Base-by-base conservation (phyloP, 2,113 vertebrate species). In the Eulacestoma nigropectus region DNA sequence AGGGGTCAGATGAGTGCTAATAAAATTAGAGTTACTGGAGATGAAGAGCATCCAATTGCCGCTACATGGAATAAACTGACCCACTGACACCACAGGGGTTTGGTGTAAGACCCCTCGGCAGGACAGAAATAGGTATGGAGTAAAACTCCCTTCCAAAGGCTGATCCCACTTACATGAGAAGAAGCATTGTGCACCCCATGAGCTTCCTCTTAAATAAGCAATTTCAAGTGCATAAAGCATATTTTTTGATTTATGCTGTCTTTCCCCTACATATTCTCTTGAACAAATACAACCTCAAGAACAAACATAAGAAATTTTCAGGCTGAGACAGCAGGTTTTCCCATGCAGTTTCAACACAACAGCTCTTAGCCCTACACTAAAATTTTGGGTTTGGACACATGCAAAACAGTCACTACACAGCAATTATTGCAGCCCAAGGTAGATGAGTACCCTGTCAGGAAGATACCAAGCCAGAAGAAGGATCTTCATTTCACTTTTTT, bases 61-160 rank as follows among this genome's bases (percentile, higher is more conserved):
- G 0, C 20, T 42, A 16, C 0, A 0, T 16, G 9, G 39, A 77
- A 75, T 35, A 77, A 47, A 25, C 20, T 50, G 32, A 53, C 23
- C 6, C 19, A 14, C 12, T n/a, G 42, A 57, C 15, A 39, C 21
- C 33, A 20, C 5, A 50, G 27, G 42, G 11, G 1, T 30, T 72
- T 79, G 62, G 9, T 44, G 29, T 25, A 68, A 73, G 32, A 39
- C 6, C 6, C 9, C 9, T 15, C 8, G 1, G 25, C 33, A 63
- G 33, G 11, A 12, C 6, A 49, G 37, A 46, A 69, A 41, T 74
- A 67, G 6, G 4, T 29, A 29, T 37, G 16, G 23, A 79, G 7
- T n/a, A 78, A 56, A 81, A 74, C 11, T 12, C 29, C 33, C 12
- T 67, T 75, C 42, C 11, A 62, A 64, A 89, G 20, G 10, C 32